Base-by-base conservation (phyloP, 2,797 vertebrate genomes). In the Pelochelys cantorii region DNA sequence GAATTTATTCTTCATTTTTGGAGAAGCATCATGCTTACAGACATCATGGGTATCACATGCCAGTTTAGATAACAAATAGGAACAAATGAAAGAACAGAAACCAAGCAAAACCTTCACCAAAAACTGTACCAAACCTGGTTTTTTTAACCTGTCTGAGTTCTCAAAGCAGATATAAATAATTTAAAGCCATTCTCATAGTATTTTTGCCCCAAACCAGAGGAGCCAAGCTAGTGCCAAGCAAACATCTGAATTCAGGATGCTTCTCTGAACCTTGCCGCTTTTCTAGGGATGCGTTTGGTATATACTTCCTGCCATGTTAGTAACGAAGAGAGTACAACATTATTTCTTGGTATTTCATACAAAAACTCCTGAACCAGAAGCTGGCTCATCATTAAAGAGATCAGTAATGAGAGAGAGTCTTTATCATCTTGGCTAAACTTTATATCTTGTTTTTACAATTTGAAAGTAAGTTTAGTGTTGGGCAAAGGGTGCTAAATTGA, bases 201-300 rank as follows among this genome's bases (percentile, higher is more conserved):
- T 60, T 97, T 84, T 59, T 93, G 80, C 91, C 11, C 37, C 13
- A 48, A 52, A 52, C 42, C 5, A 8, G 22, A 42, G 25, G 20
- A 74, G 37, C 34, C 20, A 74, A 2, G 7, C 23, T 48, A 75
- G 12, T 75, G 42, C 25, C 23, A 17, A 77, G 92, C 83, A 95
- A 90, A 37, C 77, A 86, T 56, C 23, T 84, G 71, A 25, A 77
- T 71, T 90, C 93, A 86, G 34, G 91, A 77, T 27, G 89, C 79
- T 84, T 84, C 81, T 84, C 86, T 91, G 83, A 91, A 93, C 42
- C 88, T 96, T 34, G 59, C 71, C 60, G 77, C 20, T 74, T 42
- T 79, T 86, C 82, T 89, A 88, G 65, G 48, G 65, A 86, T 91
- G 55, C 57, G 77, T 90, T 90, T 79, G 23, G 88, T 85, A 25